Percentiles rank a stretch among this genome's conserved stretches.
phyloP scores from a whole-genome alignment of 2,888 invertebrate species.

The Geotrupes spiniger region DNA sequence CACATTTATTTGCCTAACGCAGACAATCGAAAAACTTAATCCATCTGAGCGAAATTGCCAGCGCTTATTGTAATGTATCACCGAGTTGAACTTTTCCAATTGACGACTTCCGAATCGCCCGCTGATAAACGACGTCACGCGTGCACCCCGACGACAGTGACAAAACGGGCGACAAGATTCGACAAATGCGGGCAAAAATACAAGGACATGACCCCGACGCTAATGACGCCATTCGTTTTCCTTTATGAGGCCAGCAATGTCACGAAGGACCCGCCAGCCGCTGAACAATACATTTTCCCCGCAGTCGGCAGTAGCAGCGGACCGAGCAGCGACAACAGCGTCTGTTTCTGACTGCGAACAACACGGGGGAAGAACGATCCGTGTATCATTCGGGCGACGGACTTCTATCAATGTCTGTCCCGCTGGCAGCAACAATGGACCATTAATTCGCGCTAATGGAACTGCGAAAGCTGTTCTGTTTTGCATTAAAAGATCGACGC shows the following conservation, averaged over 20 bases:
- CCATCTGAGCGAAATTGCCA: no score
- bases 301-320: no score
- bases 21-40: no score
- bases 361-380: slow-evolving; percentile 1
- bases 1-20: no score
- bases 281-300: slow-evolving; percentile 41
- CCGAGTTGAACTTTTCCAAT: no score
- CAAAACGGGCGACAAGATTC: slow-evolving; percentile 48
- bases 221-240: slow-evolving; percentile 52
- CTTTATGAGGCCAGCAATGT: slow-evolving; percentile 49
- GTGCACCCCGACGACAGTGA: slow-evolving; percentile 46
- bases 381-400: slow-evolving; percentile 25
- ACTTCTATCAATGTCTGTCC: slow-evolving; percentile 32
- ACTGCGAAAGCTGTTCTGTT: slow-evolving; percentile 31
- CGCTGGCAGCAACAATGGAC: slow-evolving; percentile 30
- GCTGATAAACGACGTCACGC: slow-evolving; percentile 43
- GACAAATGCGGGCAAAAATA: slow-evolving; percentile 51
- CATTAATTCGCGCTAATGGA: slow-evolving; percentile 38
- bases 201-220: slow-evolving; percentile 47
- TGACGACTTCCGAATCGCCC: slow-evolving; percentile 11
- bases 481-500: slow-evolving; percentile 2
- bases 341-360: slow-evolving; percentile 36
- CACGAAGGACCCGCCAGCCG: slow-evolving; percentile 46
- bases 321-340: slow-evolving; percentile 24
- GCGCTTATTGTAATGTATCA: slow-evolving; percentile 9